Evolutionary conservation across 2,113 vertebrate genomes (phyloP), one percentile per base, ranked within the genome.

Genomic region (Sprattus sprattus): DNA sequence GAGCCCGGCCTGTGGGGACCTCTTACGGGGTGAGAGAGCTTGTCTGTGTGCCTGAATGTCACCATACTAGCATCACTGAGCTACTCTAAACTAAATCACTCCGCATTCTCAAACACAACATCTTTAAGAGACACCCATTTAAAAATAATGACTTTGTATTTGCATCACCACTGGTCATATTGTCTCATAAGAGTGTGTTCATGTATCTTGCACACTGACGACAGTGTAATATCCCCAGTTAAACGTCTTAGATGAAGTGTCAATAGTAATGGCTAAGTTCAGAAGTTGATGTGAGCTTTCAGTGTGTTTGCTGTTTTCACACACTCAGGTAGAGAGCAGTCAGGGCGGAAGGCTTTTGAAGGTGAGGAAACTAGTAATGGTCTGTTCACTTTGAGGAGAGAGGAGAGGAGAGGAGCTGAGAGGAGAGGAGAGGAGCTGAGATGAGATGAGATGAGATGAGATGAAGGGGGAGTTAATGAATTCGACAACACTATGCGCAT

Each of bases 21-120:
- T 96, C 96, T 84, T 96, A 96, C 94, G 97, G 96, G 85, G 98
- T 98, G 95, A 87, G 96, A 45, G 89, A 92, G 91, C 90, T 13
- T 71, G 28, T 3, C n/a, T 9, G 22, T 67, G 8, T 67, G 22
- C 60, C 60, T n/a, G n/a, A 67, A 28, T 67, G 64, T 28, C 52
- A 4, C 5, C 52, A 54, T 54, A 54, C 13, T 15, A 54, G 16
- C 50, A 54, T 54, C 8, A 64, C 60, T 57, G 52, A 15, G 11
- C 50, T 52, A 11, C 54, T 6, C 13, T 54, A 11, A 16, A 54
- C 52, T 18, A 5, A 5, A 6, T 22, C 16, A 18, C 16, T 60
- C 22, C 9, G 60, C 6, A n/a, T 25, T 2, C 60, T 25, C 7
- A 0, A 64, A 60, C 20, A n/a, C 8, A 11, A 28, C 64, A 11